Evolutionary conservation across 2,797 vertebrate genomes (phyloP), one percentile per base, ranked within the genome.

Genomic region (Anguilla megastoma): DNA sequence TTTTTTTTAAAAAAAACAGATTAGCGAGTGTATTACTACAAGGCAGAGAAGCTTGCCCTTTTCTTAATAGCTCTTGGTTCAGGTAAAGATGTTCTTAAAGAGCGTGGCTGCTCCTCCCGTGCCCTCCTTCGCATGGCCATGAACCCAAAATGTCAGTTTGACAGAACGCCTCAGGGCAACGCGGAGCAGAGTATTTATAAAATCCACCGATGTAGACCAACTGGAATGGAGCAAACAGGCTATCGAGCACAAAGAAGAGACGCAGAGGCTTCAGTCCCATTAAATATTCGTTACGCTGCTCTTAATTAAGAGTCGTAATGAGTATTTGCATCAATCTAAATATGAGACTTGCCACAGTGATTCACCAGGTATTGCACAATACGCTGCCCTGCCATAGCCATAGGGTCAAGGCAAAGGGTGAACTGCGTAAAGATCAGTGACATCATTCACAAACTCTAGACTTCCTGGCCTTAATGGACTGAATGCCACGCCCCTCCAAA

Each of bases 61-160:
- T 82, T 82, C 45, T 48, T 41, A 79, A 79, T 79, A 41, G 9
- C 18, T 48, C 41, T 76, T 33, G 33, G 10, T 36, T 76, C 16
- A 41, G 33, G 33, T 76, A 76, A 76, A 76, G 71, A 76, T 76
- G 36, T 79, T 41, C 33, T 79, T 6, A 79, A 79, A 50, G 18
- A 48, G 50, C 27, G 21, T 50, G 52, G 69, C 80, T 21, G 41
- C 2, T n/a, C 45, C 83, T 86, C 27, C 45, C 33, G 48, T 69
- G 56, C 48, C 85, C 83, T 63, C 88, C 83, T 88, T 86, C 84
- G 89, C 85, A 45, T 83, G 84, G 84, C 88, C 85, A 33, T 74
- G 89, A 90, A 90, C 90, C 91, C 90, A 91, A 91, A 93, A 90
- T 52, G 89, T 91, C 91, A 92, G 45, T 90, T 90, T 93, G 90